These are phyloP conservation scores for Geococcyx californianus DNA, from an alignment of 2,113 vertebrate species.

Conservation along the genomic window DNA sequence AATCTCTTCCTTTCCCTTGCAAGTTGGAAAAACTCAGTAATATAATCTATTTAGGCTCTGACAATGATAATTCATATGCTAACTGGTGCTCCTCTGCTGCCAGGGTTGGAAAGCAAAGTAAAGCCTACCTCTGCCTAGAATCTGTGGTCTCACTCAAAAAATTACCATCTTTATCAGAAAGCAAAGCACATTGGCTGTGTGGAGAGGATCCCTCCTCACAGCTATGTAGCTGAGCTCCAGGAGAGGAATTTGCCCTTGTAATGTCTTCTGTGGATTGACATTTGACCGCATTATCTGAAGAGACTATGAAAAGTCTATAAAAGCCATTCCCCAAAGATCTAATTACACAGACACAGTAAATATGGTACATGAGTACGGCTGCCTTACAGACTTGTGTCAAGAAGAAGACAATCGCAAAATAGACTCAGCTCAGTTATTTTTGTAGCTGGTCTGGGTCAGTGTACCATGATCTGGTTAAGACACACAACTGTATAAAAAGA, in stretches of 20 bases:
- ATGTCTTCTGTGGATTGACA: neutral
- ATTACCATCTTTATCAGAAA: neutral
- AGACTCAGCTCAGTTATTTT: neutral
- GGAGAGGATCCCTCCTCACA: neutral
- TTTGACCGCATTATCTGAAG: neutral
- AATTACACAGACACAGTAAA: neutral
- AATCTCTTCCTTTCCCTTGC: neutral
- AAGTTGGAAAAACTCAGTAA: neutral
- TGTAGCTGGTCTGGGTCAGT: neutral
- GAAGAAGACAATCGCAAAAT: neutral
- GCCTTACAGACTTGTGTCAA: neutral
- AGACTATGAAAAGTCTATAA: neutral
- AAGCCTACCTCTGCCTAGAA: neutral
- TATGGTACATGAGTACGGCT: neutral
- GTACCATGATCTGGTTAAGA: neutral
- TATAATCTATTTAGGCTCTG: neutral
- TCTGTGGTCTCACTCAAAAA: neutral
- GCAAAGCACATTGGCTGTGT: neutral
- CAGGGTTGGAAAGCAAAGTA: neutral
- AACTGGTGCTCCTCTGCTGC: neutral
- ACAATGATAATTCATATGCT: neutral
- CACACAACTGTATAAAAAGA: neutral
- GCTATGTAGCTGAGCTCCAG: neutral
- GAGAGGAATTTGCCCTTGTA: neutral
- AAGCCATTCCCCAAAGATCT: neutral